Evolutionary conservation across 1,140 invertebrate genomes (phyloP), one percentile per base, ranked within the genome.

Genomic region (Temnothorax nylanderi): DNA sequence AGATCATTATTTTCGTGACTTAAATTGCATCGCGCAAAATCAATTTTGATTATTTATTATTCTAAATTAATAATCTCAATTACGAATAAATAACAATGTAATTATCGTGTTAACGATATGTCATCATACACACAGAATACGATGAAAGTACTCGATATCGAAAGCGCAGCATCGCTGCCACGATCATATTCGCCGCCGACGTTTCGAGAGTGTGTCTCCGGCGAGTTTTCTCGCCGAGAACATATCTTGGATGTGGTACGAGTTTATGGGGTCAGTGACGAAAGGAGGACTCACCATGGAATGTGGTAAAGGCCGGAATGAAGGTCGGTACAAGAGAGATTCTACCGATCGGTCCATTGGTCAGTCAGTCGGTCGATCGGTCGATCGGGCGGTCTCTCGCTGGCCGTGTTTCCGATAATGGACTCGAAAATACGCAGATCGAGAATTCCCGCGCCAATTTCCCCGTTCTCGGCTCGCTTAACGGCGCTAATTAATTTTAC

Each of bases 291-390:
- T 91, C 54, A 41, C 56, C 13, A 41, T 82, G 91, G 92, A 93
- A 93, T 93, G 91, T 92, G 89, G 88, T 86, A 93, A 93, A 93
- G 92, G 91, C 92, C 92, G 91, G 91, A 93, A 93, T 91, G 92
- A 93, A 93, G 93, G 92, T 92, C 91, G 93, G 85, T 78, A 89
- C 84, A 69, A 87, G 80, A 32, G 34, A 51, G 62, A 51, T 62
- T 78, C 44, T 41, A 32, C 60, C 60, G 62, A 32, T 62, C 65
- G 4, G 37, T 69, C 21, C 21, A 21, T 60, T 2, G 56, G 0
- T 3, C n/a, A 16, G 0, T 26, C 56, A n/a, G 1, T 8, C n/a
- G 54, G 6, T 65, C 16, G 65, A 8, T 81, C 34, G n/a, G 5
- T 69, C 18, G 37, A 3, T 26, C 26, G 18, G 10, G 41, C 44